phyloP scores from a whole-genome alignment of 1,140 invertebrate genomes.

The Apis cerana region DNA sequence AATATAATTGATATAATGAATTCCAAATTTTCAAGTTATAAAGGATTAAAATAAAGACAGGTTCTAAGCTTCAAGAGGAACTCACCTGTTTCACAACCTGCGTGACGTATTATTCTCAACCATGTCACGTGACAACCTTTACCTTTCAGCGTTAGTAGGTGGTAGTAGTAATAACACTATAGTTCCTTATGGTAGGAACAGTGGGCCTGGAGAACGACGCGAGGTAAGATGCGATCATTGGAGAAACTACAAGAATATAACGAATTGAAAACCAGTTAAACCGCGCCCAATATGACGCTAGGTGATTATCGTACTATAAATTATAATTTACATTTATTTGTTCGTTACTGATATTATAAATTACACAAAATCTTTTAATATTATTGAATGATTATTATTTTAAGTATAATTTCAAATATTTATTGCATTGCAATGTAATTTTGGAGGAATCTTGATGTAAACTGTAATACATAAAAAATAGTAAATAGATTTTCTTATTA shows the following conservation, averaged over 20 bases:
- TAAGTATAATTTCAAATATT: neutral
- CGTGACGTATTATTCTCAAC: constrained; percentile 70
- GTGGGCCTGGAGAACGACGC: constrained; percentile 34
- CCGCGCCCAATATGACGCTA: constrained; percentile 59
- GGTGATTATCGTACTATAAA: constrained; percentile 21
- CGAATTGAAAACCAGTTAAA: constrained; percentile 36
- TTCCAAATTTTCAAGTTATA: neutral
- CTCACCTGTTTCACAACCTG: constrained; percentile 81
- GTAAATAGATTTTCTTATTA: neutral
- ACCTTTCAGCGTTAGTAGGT: constrained; percentile 61
- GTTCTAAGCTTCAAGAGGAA: constrained; percentile 25
- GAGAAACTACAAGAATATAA: constrained; percentile 13
- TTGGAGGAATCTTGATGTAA: neutral
- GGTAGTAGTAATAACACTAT: constrained; percentile 45
- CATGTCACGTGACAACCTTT: constrained; percentile 75
- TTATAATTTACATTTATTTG: neutral
- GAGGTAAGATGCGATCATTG: constrained; percentile 36
- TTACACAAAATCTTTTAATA: neutral
- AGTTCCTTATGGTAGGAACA: constrained; percentile 30
- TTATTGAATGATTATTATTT: neutral
- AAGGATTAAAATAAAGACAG: neutral
- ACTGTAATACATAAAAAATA: neutral
- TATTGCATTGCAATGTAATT: neutral
- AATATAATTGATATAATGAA: neutral
- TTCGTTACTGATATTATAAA: neutral